Conservation (phyloP, 2,888 invertebrate species). For the Lycophotia porphyrea region DNA sequence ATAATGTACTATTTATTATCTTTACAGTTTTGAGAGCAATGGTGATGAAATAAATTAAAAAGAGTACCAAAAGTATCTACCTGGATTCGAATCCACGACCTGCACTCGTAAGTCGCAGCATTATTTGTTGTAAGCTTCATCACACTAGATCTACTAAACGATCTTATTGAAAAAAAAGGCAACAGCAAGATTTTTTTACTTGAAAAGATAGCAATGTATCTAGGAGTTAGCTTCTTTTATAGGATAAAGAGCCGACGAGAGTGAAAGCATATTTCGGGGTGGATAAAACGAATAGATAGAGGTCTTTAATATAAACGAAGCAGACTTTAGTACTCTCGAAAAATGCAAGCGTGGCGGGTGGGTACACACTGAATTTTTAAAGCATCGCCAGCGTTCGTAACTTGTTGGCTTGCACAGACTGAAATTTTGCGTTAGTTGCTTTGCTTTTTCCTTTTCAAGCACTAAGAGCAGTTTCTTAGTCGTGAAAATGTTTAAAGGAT, state of each 20-base stretch:
- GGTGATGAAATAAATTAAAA: not conserved
- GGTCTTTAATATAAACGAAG: constrained; percentile 90
- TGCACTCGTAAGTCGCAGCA: not conserved
- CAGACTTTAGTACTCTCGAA: constrained; percentile 89
- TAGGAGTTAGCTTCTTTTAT: constrained; percentile 68
- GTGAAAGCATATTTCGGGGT: constrained; percentile 87
- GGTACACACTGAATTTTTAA: constrained; percentile 88
- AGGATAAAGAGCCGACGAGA: constrained; percentile 83
- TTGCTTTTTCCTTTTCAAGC: constrained; percentile 53
- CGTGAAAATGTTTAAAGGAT: constrained; percentile 34
- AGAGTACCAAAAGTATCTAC: not conserved
- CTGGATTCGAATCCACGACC: not conserved
- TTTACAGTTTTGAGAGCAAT: not conserved
- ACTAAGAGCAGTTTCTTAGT: constrained; percentile 48
- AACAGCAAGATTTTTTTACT: constrained; percentile 32
- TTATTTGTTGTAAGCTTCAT: constrained; percentile 2
- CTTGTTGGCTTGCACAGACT: constrained; percentile 66
- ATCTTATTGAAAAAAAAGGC: constrained; percentile 15
- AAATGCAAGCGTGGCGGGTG: constrained; percentile 86
- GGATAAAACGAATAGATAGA: constrained; percentile 90
- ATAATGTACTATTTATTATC: too few species aligned
- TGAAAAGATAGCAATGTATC: constrained; percentile 52
- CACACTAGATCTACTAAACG: not conserved
- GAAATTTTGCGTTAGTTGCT: constrained; percentile 66
- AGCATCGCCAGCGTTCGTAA: constrained; percentile 75